Base-by-base conservation (phyloP, 2,113 vertebrate genomes). In the Myotis yumanensis region DNA sequence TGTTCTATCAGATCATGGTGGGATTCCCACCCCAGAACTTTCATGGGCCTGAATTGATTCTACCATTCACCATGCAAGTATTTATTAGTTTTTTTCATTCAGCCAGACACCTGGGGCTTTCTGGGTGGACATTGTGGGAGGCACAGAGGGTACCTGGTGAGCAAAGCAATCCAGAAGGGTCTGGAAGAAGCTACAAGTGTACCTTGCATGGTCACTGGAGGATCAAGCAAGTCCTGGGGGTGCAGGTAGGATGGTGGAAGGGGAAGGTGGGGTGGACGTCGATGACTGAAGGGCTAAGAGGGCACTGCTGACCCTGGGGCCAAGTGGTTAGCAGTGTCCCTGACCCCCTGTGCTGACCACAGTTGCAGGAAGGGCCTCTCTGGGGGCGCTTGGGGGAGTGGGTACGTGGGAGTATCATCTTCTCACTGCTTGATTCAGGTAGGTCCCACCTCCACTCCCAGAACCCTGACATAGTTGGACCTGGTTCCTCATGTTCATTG, bases 321-420 rank as follows among this genome's bases (percentile, higher is more conserved):
- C 72, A 64, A 28, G 17, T 30, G 28, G 43, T 43, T 68, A 46
- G 7, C 4, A 2, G 43, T 22, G 1, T 18, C 30, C 32, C 6
- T n/a, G 37, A 54, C 22, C 48, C 11, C 6, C n/a, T 18, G 4
- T 37, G 71, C 37, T 46, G 43, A 82, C 25, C 3, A 0, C 0
- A 1, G 20, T 73, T 87, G 17, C n/a, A 75, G 35, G 14, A 12
- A 93, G 15, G 16, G 23, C 25, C 35, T 73, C 30, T 66, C 57
- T 64, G 43, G 40, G 40, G 25, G 1, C 17, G 37, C 7, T 35
- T 28, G 35, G 12, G 46, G 32, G 5, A 62, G 15, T 57, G 11
- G 10, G 62, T 14, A 16, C 32, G 28, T 77, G 10, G 5, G 20
- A 37, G 4, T 82, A 30, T 57, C 73, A 68, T 43, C 52, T 43